Percentiles rank a stretch among this genome's conserved stretches.
Evolutionary conservation across 2,113 vertebrate genomes (phyloP).

Genomic region (Phalacrocorax brasilianus): DNA sequence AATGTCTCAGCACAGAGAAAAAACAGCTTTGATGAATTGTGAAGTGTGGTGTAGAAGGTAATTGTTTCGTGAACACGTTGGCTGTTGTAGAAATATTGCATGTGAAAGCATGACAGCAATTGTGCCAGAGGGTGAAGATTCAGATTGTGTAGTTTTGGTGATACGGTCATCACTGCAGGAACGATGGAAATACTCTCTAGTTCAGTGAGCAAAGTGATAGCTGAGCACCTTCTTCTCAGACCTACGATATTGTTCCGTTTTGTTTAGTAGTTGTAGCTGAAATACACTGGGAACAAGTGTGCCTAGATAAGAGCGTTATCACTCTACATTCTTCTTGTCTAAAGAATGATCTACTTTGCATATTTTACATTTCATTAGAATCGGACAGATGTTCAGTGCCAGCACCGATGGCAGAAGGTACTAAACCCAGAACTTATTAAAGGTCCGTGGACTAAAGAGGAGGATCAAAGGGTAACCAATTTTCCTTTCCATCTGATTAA

Average conservation of each 20-base stretch:
- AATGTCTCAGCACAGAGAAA: not conserved
- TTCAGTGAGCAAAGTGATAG: not conserved
- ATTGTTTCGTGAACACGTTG: not conserved
- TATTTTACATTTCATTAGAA: constrained; percentile 80
- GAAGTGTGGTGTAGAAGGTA: not conserved
- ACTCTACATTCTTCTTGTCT: not conserved
- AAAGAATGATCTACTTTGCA: not conserved
- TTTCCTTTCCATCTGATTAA: not conserved
- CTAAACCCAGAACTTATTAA: constrained; percentile 99
- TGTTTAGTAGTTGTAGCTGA: not conserved
- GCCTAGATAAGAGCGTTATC: not conserved
- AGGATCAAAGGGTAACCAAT: constrained; percentile 93
- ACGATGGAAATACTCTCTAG: not conserved
- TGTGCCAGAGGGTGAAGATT: not conserved
- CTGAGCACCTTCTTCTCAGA: not conserved
- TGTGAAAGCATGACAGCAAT: not conserved
- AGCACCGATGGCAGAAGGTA: constrained; percentile 99
- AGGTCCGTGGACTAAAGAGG: constrained; percentile 99
- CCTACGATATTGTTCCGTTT: not conserved
- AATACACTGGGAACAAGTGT: not conserved
- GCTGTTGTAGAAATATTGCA: not conserved
- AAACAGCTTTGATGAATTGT: not conserved
- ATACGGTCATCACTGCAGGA: not conserved
- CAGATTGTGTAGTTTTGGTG: not conserved
- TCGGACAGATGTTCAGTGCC: constrained; percentile 97